Conservation (phyloP, 2,888 invertebrate species). For the Linnaemya vulpina region DNA sequence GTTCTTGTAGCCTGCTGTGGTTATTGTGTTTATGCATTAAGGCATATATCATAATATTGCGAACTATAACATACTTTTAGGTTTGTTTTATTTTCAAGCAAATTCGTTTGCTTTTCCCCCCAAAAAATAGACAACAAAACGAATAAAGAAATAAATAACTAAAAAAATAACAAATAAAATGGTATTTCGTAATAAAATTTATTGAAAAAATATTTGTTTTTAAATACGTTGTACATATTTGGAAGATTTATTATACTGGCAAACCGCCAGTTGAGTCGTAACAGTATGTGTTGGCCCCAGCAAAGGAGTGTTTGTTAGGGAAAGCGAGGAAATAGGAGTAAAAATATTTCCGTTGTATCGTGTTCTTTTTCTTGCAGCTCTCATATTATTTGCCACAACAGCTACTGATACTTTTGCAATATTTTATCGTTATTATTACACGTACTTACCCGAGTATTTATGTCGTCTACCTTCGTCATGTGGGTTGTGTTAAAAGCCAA, state of each 20-base stretch:
- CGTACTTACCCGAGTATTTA: conserved; percentile 31
- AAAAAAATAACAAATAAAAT: neutral
- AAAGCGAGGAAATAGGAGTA: conserved; percentile 46
- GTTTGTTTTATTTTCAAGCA: no score
- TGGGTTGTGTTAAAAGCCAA: conserved; percentile 1
- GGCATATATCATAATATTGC: neutral
- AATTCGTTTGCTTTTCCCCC: no score
- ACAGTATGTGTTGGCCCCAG: neutral
- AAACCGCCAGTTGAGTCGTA: conserved; percentile 48
- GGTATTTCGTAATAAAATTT: conserved; percentile 51
- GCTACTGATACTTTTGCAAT: conserved; percentile 43
- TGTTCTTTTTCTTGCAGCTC: conserved; percentile 24
- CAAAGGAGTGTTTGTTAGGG: neutral
- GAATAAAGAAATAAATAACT: no score
- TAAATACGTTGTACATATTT: conserved; percentile 49
- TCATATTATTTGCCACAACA: conserved; percentile 29
- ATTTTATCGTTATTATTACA: conserved; percentile 52
- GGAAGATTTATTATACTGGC: conserved; percentile 55
- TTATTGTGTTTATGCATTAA: neutral
- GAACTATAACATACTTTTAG: no score
- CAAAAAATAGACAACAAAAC: no score
- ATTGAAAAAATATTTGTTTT: conserved; percentile 64
- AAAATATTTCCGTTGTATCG: conserved; percentile 35
- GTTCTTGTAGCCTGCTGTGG: no score
- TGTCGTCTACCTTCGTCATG: neutral